Evolutionary conservation across 2,888 invertebrate species (phyloP).

Genomic region (Polietes domitor): DNA sequence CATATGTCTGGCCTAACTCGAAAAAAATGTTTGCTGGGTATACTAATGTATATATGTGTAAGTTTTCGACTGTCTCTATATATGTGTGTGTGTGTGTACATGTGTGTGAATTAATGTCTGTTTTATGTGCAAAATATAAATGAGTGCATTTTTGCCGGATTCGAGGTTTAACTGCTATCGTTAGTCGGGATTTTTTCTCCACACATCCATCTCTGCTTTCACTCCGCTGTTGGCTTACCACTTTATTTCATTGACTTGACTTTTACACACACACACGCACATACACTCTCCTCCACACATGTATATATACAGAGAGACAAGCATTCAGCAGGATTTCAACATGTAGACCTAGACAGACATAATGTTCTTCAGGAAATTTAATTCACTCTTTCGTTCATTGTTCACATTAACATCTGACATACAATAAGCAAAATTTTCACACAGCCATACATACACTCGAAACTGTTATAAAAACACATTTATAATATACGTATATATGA

Average conservation of each 20-base stretch:
- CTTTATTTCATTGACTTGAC: background rate
- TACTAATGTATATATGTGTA: background rate
- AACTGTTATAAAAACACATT: background rate
- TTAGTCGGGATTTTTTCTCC: background rate
- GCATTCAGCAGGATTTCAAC: too few species aligned
- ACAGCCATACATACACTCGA: background rate
- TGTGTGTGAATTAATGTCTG: constrained; percentile 19
- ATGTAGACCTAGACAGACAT: background rate
- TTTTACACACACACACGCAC: constrained; percentile 1
- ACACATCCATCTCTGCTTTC: background rate
- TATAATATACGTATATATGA: background rate
- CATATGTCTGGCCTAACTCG: too few species aligned
- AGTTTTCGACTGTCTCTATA: background rate
- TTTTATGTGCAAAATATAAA: constrained; percentile 11
- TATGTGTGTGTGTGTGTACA: background rate
- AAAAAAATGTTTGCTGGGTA: background rate
- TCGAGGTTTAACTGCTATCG: background rate
- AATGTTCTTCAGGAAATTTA: constrained; percentile 24
- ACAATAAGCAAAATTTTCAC: background rate
- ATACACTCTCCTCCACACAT: background rate
- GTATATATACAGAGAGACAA: background rate
- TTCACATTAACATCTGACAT: constrained; percentile 7
- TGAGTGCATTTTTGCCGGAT: constrained; percentile 2
- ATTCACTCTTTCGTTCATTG: constrained; percentile 7
- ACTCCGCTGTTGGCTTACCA: background rate